These are phyloP conservation scores for Otolemur garnettii DNA, from an alignment of 2,113 vertebrate genomes.

Conservation along the genomic window DNA sequence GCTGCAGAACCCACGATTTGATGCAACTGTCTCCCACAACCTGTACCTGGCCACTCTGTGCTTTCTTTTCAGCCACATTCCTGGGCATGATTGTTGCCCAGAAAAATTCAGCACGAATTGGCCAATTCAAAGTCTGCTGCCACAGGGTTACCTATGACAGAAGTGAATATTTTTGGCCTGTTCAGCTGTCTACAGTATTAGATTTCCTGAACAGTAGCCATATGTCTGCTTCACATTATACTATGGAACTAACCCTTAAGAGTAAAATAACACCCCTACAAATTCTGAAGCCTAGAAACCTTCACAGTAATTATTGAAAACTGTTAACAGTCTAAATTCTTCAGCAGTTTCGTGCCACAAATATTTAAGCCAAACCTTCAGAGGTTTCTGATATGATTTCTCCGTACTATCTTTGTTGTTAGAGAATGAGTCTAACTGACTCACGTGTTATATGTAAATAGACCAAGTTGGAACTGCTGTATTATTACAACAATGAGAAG, in stretches of 20 bases:
- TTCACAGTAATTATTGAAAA: constrained; percentile 57
- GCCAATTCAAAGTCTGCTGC: constrained; percentile 31
- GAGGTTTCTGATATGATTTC: constrained; percentile 21
- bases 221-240: neutral
- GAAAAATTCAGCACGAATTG: constrained; percentile 40
- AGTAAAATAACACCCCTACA: neutral
- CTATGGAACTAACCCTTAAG: constrained; percentile 27
- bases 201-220: neutral
- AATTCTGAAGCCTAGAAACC: neutral
- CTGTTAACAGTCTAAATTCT: constrained; percentile 42
- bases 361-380: constrained; percentile 48
- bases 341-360: constrained; percentile 17
- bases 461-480: neutral
- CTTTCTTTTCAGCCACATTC: neutral
- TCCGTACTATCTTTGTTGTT: neutral
- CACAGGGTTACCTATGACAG: neutral
- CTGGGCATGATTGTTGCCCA: neutral
- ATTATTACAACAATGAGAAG: constrained; percentile 22
- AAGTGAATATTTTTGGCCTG: constrained; percentile 29
- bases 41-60: neutral
- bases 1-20: no score
- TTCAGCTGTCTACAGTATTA: neutral
- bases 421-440: constrained; percentile 12
- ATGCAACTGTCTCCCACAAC: neutral
- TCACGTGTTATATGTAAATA: constrained; percentile 10